Evolutionary conservation across 2,113 vertebrate species (phyloP), one percentile per base, ranked within the genome.

Genomic region (Macquaria australasica): DNA sequence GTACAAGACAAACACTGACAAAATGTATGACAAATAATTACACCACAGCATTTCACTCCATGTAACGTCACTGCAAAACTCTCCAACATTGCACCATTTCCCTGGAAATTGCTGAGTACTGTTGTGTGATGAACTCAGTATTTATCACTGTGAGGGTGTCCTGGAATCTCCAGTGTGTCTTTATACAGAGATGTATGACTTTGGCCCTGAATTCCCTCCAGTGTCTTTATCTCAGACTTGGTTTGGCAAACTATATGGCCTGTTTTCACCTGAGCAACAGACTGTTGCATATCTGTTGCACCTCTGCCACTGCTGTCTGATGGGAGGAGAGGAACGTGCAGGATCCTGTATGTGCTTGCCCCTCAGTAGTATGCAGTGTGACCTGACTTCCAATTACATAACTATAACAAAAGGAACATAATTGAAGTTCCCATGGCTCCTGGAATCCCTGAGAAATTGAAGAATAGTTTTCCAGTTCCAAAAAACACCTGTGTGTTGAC

Each of bases 191-290:
- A 55, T 43, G 6, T 8, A 67, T 51, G 48, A 62, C 37, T 58
- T 48, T 41, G 25, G 31, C 62, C 45, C 73, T 50, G 2, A 51
- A 70, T 28, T 53, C 28, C 51, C 16, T 78, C 68, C 8, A 14
- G 31, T 37, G 12, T 55, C 51, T 73, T 78, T 82, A 41, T 79
- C 9, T 70, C n/a, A 56, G 51, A 58, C 41, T 48, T 73, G 18
- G 45, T 64, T 63, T 59, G 43, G 12, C 18, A 51, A 63, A 55
- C 15, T 34, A 8, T 45, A 8, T 50, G 31, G n/a, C 23, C 23
- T 59, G 51, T 73, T 66, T 78, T 21, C 37, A 56, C 25, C 56
- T 69, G 18, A 43, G 10, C 60, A 9, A 34, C 55, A 76, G 9
- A 21, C 31, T 39, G 14, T 16, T 48, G 39, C 41, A 15, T n/a